Evolutionary conservation across 2,888 invertebrate genomes (phyloP), one percentile per base, ranked within the genome.

Genomic region (Drosophila silvestris): DNA sequence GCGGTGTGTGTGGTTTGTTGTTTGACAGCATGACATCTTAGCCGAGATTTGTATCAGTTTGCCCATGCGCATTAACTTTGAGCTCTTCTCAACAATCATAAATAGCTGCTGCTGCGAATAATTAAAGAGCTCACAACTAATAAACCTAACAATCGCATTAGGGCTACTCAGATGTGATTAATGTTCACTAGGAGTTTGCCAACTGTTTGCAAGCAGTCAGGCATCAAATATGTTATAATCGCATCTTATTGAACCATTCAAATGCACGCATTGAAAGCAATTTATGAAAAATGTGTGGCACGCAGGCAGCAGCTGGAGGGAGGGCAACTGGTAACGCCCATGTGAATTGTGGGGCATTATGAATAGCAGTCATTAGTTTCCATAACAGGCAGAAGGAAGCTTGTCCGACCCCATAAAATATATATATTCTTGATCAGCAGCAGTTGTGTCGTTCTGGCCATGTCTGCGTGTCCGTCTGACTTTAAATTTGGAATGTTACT

Each of bases 21-120:
- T 58, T 54, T 77, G 78, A 80, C 83, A 82, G 76, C 44, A 50
- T 35, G 71, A 65, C 68, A 65, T 74, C 70, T 69, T 76, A 62
- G 72, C 70, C 56, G 65, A 57, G 74, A 77, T 72, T 85, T 74
- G 47, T 68, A 79, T 57, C 69, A 70, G 68, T 39, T 53, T 52
- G 30, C 16, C 33, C 50, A 59, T 47, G 61, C 72, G 57, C 70
- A 73, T 75, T 75, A 72, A 70, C 61, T 77, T 75, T 62, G 37
- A 22, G 52, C 30, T 56, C 30, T 50, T 56, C 58, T 32, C 59
- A 74, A 61, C 51, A 66, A 62, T 54, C 70, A 70, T 68, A 71
- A 77, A 81, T 70, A 71, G 74, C 71, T 68, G 70, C 70, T 68
- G 68, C 41, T 56, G 47, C 32, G 65, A 54, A 60, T 81, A 74